Percentiles rank a stretch among this genome's conserved stretches.
Evolutionary conservation across 2,113 vertebrate genomes (phyloP).

Genomic region (Lepidothrix coronata): DNA sequence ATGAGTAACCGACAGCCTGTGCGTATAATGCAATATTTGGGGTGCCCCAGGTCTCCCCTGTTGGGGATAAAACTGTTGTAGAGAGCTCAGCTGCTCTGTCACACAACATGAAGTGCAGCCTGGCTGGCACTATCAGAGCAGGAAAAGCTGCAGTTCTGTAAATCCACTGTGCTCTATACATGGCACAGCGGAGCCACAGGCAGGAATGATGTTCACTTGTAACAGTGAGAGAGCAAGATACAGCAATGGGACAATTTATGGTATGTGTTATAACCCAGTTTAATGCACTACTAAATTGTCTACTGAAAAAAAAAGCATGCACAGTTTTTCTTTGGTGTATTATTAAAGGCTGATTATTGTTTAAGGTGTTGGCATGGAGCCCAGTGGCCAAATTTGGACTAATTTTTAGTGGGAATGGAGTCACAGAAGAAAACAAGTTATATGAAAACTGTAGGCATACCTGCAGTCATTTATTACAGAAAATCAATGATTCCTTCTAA

Average conservation of each 20-base stretch:
- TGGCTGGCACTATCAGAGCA: background rate
- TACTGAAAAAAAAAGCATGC: background rate
- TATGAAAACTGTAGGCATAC: background rate
- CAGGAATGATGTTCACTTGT: fast-evolving
- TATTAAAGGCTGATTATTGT: background rate
- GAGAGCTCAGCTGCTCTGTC: background rate
- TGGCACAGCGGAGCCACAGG: background rate
- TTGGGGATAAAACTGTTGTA: background rate
- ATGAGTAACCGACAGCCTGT: background rate
- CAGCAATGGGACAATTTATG: background rate
- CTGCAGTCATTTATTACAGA: background rate
- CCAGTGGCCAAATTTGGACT: background rate
- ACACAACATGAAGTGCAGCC: background rate
- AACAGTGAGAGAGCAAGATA: background rate
- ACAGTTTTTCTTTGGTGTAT: background rate
- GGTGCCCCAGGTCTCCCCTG: background rate
- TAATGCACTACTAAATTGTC: background rate
- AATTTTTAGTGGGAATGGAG: background rate
- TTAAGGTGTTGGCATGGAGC: background rate
- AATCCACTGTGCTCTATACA: background rate
- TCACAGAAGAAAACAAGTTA: background rate
- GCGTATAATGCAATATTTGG: background rate
- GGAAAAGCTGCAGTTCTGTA: background rate
- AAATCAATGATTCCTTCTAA: background rate
- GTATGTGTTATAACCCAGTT: background rate